Percentiles rank a stretch among this genome's conserved stretches.
Conservation (phyloP, 2,113 vertebrate genomes). For the Mandrillus leucophaeus region DNA sequence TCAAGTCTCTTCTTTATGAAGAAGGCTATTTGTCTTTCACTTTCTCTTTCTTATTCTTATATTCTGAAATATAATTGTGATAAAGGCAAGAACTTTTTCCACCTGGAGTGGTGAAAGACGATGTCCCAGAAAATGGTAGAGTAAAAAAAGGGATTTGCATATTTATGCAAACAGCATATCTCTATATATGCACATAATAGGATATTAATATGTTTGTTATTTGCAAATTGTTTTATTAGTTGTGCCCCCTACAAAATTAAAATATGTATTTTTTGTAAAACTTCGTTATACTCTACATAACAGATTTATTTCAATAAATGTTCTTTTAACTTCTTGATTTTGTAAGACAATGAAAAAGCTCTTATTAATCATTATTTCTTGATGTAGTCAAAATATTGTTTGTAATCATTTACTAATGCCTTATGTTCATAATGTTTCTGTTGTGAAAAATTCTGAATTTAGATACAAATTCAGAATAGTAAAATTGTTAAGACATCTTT, state of each 20-base stretch:
- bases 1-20: background rate
- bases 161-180: background rate
- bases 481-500: background rate
- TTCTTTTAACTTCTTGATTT: constrained; percentile 28
- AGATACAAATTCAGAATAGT: background rate
- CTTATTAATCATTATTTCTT: background rate
- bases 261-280: background rate
- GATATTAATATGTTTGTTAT: background rate
- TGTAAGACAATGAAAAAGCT: background rate
- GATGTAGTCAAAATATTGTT: background rate
- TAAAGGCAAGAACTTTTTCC: background rate
- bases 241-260: background rate
- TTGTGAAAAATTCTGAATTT: background rate
- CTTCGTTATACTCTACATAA: background rate
- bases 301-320: background rate
- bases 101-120: background rate
- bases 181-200: background rate
- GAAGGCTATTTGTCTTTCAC: background rate
- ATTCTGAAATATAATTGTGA: background rate
- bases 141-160: background rate
- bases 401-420: background rate
- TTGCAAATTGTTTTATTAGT: background rate
- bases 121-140: background rate
- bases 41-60: background rate
- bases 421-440: background rate